These are phyloP conservation scores for Rhincodon typus DNA, from an alignment of 2,797 vertebrate species.

Conservation along the genomic window DNA sequence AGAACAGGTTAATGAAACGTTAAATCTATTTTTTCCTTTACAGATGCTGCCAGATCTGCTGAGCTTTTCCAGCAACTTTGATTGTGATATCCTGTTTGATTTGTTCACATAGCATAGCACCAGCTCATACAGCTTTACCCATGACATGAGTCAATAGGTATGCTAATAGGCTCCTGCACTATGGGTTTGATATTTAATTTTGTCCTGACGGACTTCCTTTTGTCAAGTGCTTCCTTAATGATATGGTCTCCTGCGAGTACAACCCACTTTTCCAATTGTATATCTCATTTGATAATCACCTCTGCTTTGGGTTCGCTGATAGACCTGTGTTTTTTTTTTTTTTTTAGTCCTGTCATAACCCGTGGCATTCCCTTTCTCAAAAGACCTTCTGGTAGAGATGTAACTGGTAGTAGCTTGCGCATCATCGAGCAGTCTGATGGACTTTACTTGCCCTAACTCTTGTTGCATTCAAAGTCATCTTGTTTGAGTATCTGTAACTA, in stretches of 20 bases:
- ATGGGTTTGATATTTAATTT: not conserved
- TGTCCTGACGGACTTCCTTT: no score
- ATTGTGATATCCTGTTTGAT: not conserved
- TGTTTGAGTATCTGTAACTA: not conserved
- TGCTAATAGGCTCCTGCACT: not conserved
- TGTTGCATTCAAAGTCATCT: not conserved
- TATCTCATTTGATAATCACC: not conserved
- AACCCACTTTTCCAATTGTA: not conserved
- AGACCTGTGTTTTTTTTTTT: not conserved
- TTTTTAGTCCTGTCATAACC: not conserved
- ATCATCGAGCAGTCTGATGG: not conserved
- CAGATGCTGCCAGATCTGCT: no score
- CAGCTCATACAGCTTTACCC: not conserved
- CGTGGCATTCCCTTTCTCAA: not conserved
- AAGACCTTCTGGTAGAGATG: not conserved
- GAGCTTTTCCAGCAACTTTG: no score
- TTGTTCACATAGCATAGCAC: not conserved
- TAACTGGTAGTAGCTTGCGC: no score
- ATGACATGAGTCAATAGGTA: not conserved
- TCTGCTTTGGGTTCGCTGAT: not conserved
- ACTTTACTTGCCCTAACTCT: not conserved
- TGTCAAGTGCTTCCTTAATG: not conserved
- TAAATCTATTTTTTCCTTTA: no score
- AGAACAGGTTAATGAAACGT: no score
- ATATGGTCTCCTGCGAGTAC: not conserved